Percentiles rank a stretch among this genome's conserved stretches.
phyloP scores from a whole-genome alignment of 1,140 invertebrate genomes.

The Bombus superbus region DNA sequence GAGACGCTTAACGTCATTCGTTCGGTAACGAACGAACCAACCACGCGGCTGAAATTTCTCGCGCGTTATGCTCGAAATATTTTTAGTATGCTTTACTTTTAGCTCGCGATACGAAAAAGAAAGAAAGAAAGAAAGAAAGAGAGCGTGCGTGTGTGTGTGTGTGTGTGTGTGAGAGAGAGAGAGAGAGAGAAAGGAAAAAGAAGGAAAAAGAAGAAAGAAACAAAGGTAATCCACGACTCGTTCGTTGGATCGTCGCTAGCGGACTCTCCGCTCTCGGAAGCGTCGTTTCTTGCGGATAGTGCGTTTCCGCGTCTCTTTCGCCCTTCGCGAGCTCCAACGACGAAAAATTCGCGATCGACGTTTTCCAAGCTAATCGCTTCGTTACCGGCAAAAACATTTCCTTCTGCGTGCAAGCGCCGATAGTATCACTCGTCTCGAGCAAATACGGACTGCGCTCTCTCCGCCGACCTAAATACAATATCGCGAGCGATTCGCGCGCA shows the following conservation, averaged over 20 bases:
- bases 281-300: neutral
- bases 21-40: slow-evolving; percentile 34
- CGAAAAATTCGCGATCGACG: neutral
- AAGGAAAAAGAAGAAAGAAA: neutral
- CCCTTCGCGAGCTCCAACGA: neutral
- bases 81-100: slow-evolving; percentile 76
- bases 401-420: neutral
- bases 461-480: slow-evolving; percentile 36
- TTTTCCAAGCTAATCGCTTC: neutral
- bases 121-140: no score
- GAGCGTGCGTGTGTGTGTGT: no score
- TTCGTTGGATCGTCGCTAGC: neutral
- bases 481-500: neutral
- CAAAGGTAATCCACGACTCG: neutral
- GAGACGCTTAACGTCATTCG: neutral
- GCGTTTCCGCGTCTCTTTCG: accelerated
- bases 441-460: neutral
- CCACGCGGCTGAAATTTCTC: slow-evolving; percentile 56
- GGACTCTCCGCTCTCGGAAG: neutral
- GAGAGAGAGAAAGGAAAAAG: no score
- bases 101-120: slow-evolving; percentile 52
- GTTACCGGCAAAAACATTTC: no score
- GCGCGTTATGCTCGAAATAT: slow-evolving; percentile 72
- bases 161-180: no score
- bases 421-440: neutral